Evolutionary conservation across 2,113 vertebrate genomes (phyloP).

Genomic region (Leptobrachium ailaonicum): DNA sequence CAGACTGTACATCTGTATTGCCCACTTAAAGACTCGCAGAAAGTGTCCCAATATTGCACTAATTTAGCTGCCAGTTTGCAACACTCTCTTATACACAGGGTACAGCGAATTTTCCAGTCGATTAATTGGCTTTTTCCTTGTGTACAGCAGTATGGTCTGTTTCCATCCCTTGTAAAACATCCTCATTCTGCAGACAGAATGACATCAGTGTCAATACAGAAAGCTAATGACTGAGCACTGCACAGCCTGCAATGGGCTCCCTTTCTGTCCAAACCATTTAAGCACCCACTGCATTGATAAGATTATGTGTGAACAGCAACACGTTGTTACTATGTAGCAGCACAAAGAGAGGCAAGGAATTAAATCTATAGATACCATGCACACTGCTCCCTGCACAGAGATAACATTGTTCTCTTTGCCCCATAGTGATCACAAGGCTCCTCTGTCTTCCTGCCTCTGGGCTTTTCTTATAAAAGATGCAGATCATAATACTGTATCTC

Average conservation of each 20-base stretch:
- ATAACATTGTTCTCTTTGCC: slow-evolving; percentile 7
- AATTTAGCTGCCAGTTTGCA: not conserved
- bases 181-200: not conserved
- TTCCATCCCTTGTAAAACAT: not conserved
- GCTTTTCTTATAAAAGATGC: slow-evolving; percentile 35
- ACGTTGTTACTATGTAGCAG: not conserved
- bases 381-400: not conserved
- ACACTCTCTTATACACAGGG: not conserved
- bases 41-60: not conserved
- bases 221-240: slow-evolving; percentile 4
- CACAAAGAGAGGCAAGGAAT: not conserved
- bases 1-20: not conserved
- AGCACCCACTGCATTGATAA: not conserved
- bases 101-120: not conserved
- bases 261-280: not conserved
- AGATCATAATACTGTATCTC: slow-evolving; percentile 9
- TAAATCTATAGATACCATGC: not conserved
- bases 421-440: slow-evolving; percentile 24
- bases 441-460: slow-evolving; percentile 28
- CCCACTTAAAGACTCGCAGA: not conserved
- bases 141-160: slow-evolving; percentile 4
- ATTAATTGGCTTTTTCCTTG: not conserved
- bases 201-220: not conserved
- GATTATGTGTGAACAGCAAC: not conserved
- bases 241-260: not conserved